Evolutionary conservation across 1,140 invertebrate genomes (phyloP).

Genomic region (Drosophila bipectinata): DNA sequence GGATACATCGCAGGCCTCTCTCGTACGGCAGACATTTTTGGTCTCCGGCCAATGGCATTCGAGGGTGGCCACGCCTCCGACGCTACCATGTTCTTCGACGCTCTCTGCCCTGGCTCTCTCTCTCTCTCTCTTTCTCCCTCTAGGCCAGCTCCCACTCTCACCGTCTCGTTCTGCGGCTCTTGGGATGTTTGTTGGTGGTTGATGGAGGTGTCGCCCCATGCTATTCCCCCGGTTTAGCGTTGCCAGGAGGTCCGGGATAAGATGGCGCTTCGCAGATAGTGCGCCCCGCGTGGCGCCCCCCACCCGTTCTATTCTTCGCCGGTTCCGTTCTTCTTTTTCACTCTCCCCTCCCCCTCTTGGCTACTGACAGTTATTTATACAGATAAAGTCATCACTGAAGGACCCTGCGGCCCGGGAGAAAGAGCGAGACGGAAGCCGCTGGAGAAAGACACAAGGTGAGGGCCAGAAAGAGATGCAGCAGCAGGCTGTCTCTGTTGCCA

Average conservation of each 20-base stretch:
- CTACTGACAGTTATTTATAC: constrained; percentile 79
- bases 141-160: constrained; percentile 9
- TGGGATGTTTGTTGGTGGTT: constrained; percentile 39
- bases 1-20: constrained; percentile 6
- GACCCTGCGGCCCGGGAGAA: constrained; percentile 46
- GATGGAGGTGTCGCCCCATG: constrained; percentile 39
- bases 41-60: constrained; percentile 39
- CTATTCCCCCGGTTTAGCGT: constrained; percentile 46
- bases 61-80: constrained; percentile 33
- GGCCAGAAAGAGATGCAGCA: constrained; percentile 11
- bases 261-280: constrained; percentile 62
- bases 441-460: constrained; percentile 9
- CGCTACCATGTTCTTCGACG: constrained; percentile 27
- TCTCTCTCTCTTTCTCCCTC: constrained; percentile 19
- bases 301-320: neutral
- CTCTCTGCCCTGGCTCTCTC: constrained; percentile 32
- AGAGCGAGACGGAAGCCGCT: constrained; percentile 23
- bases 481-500: constrained; percentile 9
- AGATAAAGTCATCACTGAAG: constrained; percentile 82
- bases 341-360: constrained; percentile 17
- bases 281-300: neutral
- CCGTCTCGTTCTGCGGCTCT: constrained; percentile 4
- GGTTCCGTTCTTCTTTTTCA: constrained; percentile 4
- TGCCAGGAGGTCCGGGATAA: constrained; percentile 50
- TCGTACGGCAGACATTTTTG: constrained; percentile 50